Evolutionary conservation across 1,140 invertebrate genomes (phyloP), one percentile per base, ranked within the genome.

Genomic region (Drosophila varians): DNA sequence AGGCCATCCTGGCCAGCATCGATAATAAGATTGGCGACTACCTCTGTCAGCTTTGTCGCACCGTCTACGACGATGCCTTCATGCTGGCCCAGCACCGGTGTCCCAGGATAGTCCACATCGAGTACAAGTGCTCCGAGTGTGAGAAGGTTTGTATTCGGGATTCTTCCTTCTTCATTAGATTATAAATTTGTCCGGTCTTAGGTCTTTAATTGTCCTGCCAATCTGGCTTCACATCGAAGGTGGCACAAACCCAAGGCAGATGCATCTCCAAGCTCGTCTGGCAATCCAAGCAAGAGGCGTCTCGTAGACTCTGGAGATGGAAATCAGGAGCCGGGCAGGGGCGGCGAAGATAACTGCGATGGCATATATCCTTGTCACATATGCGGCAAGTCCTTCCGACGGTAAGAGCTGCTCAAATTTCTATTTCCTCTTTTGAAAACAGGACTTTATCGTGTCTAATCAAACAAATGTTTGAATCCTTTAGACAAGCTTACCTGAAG

Each of bases 191-290:
- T 40, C 8, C 2, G 5, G 9, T 19, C 3, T 18, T 47, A 84
- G 80, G 95, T 98, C 0, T 99, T 99, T 93, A 99, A 98, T 90
- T 99, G 98, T 91, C 98, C 98, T 0, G 98, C 98, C 4, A 99
- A 99, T 91, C 91, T 99, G 68, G 98, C 98, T 0, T 99, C 98
- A 0, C 98, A 99, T 92, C 94, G 98, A 18, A 93, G 98, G 21
- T 99, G 98, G 98, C 98, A 99, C 91, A 98, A 98, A 83, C 98
- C 98, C 9, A 91, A 91, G 38, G 76, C 83, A 7, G 90, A 91
- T 8, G 48, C 82, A 31, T 31, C 3, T 12, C 14, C 14, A 8
- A 19, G 19, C 3, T 0, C 4, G 18, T 42, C 31, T 7, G 31
- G 5, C 12, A 71, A 80, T 53, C 42, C 78, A 5, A 45, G 49